A percentile compares a stretch with the other conserved stretches of the same genome.
These are phyloP conservation scores for Mactromeris polynyma DNA, from an alignment of 2,888 invertebrate species.

Conservation along the genomic window DNA sequence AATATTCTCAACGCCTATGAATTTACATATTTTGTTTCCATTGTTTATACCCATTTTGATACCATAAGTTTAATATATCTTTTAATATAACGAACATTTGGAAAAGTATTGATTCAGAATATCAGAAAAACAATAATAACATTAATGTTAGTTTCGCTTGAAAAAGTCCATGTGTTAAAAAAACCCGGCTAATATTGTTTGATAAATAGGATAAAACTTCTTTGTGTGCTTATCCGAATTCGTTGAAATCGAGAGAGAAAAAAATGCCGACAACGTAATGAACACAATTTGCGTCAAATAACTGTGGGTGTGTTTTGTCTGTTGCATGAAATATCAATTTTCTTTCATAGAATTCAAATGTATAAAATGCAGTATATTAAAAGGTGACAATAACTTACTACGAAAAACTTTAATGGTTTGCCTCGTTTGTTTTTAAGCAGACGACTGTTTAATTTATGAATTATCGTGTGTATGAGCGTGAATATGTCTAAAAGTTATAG, in stretches of 20 bases:
- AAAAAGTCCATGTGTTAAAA: not conserved
- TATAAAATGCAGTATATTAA: not conserved
- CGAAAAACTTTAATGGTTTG: not conserved
- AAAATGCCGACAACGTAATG: not conserved
- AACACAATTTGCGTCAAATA: not conserved
- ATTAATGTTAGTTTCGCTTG: not conserved
- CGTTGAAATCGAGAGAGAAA: not conserved
- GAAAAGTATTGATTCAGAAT: not conserved
- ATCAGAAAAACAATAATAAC: not conserved
- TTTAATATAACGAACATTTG: not conserved
- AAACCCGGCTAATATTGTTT: not conserved
- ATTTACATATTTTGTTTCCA: conserved; percentile 28
- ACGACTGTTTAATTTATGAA: not conserved
- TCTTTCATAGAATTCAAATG: not conserved
- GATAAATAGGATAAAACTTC: not conserved
- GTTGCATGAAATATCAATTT: not conserved
- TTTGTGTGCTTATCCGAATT: not conserved
- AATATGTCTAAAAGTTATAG: not conserved
- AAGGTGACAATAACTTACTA: too few relatives aligned
- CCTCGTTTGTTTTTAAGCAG: not conserved
- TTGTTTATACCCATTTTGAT: not conserved
- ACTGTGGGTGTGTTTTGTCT: not conserved
- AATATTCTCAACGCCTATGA: not conserved
- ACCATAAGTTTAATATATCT: not conserved
- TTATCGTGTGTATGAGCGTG: not conserved